Evolutionary conservation across 2,113 vertebrate species (phyloP), one percentile per base, ranked within the genome.

Genomic region (Spilogale gracilis): DNA sequence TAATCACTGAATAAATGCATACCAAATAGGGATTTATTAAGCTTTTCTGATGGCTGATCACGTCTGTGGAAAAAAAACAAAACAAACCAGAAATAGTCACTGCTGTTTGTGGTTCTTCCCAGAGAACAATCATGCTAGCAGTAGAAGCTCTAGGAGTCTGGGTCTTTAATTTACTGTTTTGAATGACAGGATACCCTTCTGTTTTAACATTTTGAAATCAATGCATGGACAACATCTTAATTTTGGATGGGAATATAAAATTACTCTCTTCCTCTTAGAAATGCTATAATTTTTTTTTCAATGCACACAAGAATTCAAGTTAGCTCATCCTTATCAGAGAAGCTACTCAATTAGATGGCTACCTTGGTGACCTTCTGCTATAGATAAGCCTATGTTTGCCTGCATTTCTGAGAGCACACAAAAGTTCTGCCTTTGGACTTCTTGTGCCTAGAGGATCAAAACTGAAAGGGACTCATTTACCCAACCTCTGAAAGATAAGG

Each of bases 1-100:
- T 95, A 98, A 98, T 98, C 99, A 98, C 96, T 92, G 98, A 98
- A 99, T 98, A 99, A 98, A 99, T 98, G 98, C 97, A 98, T 98
- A 96, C 97, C 97, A 98, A 98, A 98, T 93, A 89, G 94, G 98
- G 97, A 96, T 98, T 98, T 99, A 98, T 99, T 99, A 98, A 98
- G 98, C 81, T 95, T 98, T 96, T 97, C 97, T 98, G 93, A 98
- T 98, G 98, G 96, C 96, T 97, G 97, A 96, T 98, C 98, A 98
- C 98, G 98, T 94, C 96, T 94, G 52, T 60, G 89, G 21, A 7
- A 23, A 61, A 63, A 63, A 48, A 86, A 87, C 21, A 21, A 54
- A 54, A 43, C 16, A 11, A 48, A 58, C 90, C 12, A 65, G 27
- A 30, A 65, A 80, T 69, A 95, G 98, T 71, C 87, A 89, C 52